Conservation (phyloP, 2,888 invertebrate genomes). For the Cybosia mesomella region DNA sequence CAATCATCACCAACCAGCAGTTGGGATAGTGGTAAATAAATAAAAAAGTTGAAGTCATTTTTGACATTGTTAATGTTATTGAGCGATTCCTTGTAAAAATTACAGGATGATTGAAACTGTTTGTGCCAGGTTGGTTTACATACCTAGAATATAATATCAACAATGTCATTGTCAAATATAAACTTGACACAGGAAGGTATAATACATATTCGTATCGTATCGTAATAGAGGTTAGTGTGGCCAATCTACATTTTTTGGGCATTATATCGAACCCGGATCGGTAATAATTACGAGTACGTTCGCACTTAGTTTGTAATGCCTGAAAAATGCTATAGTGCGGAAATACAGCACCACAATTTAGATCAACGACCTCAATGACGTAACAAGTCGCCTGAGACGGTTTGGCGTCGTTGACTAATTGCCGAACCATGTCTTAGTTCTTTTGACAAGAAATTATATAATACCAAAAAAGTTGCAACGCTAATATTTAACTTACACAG, state of each 20-base stretch:
- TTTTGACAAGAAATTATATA: slow-evolving; percentile 12
- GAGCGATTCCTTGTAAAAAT: background rate
- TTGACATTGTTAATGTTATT: no score
- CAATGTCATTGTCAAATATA: no score
- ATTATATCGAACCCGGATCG: background rate
- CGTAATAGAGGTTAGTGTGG: background rate
- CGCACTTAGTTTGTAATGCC: background rate
- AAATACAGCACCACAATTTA: slow-evolving; percentile 33
- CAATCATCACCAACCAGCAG: no score
- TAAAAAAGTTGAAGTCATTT: no score
- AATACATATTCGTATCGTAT: no score
- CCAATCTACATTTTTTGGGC: background rate
- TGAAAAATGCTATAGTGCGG: slow-evolving; percentile 2
- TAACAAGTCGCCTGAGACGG: slow-evolving; percentile 41
- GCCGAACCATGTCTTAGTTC: slow-evolving; percentile 12
- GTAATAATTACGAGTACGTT: background rate
- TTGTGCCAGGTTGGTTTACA: no score
- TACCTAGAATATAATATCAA: no score
- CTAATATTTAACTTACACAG: background rate
- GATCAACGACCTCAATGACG: slow-evolving; percentile 45
- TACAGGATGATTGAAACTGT: background rate
- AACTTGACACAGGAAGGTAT: background rate
- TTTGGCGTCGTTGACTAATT: slow-evolving; percentile 42
- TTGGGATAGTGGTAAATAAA: no score
- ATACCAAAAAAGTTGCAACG: background rate